Percentiles rank a stretch among this genome's conserved stretches.
These are phyloP conservation scores for Leptoclinus maculatus DNA, from an alignment of 2,797 vertebrate species.

Conservation along the genomic window DNA sequence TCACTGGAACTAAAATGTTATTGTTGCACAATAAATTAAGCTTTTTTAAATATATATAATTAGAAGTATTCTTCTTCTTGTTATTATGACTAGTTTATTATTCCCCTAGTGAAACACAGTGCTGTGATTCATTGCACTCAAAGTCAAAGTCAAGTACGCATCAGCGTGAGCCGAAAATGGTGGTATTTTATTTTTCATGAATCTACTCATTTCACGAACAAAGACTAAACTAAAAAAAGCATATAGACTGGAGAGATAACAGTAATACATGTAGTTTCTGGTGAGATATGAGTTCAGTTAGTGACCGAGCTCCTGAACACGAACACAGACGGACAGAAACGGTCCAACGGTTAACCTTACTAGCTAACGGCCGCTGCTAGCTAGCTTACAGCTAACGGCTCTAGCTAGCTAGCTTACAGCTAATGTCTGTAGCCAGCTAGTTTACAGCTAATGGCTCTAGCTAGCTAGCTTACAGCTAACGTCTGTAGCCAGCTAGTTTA, in stretches of 20 bases:
- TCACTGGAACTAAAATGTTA: slow-evolving; percentile 66
- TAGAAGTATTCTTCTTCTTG: neutral
- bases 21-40: slow-evolving; percentile 76
- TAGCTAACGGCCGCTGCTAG: neutral
- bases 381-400: neutral
- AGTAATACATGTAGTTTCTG: neutral
- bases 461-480: neutral
- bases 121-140: neutral
- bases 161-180: neutral
- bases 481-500: neutral
- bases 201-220: accelerated
- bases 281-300: neutral
- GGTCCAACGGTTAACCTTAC: neutral
- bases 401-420: neutral
- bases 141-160: neutral
- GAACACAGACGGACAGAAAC: neutral
- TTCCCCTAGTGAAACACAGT: neutral
- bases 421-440: neutral
- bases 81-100: neutral
- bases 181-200: neutral
- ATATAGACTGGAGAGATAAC: too few relatives aligned
- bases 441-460: neutral
- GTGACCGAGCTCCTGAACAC: too few relatives aligned
- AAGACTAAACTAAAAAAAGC: neutral
- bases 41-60: slow-evolving; percentile 41